Evolutionary conservation across 2,888 invertebrate species (phyloP).

Genomic region (Melieria picta): DNA sequence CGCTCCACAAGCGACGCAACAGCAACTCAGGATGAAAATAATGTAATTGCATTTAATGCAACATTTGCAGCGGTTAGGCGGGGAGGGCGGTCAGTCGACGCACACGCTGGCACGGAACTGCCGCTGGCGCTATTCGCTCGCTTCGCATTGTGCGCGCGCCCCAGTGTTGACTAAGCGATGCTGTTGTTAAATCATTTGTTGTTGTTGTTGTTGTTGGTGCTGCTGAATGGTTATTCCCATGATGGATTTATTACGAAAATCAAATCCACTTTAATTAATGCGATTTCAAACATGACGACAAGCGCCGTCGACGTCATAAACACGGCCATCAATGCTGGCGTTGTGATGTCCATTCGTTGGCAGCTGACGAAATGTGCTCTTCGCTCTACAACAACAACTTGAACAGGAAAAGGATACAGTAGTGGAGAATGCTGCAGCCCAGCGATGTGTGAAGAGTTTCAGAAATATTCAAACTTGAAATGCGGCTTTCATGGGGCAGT

Average conservation of each 20-base stretch:
- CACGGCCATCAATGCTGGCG: not conserved
- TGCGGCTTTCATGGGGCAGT: too few species aligned
- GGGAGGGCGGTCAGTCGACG: too few species aligned
- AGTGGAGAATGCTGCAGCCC: too few species aligned
- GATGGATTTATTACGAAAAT: conserved; percentile 45
- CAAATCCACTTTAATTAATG: conserved; percentile 47
- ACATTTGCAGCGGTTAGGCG: conserved; percentile 9
- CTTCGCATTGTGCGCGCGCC: not conserved
- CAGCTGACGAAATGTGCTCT: too few species aligned
- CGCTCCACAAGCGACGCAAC: not conserved
- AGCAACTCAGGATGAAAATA: conserved; percentile 25
- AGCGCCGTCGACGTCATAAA: not conserved
- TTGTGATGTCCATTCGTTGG: too few species aligned
- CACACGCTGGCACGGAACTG: too few species aligned
- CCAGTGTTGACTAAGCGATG: not conserved
- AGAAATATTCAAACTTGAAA: too few species aligned
- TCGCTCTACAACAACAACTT: too few species aligned
- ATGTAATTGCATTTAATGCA: conserved; percentile 38
- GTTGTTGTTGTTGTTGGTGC: conserved; percentile 17
- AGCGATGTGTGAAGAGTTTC: too few species aligned
- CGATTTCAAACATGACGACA: conserved; percentile 27
- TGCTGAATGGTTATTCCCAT: conserved; percentile 35
- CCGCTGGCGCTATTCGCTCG: too few species aligned
- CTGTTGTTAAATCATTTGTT: conserved; percentile 2
- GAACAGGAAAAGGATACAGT: too few species aligned